These are phyloP conservation scores for Gnathonemus echidnorhynchus DNA, from an alignment of 2,113 vertebrate species.

Conservation along the genomic window DNA sequence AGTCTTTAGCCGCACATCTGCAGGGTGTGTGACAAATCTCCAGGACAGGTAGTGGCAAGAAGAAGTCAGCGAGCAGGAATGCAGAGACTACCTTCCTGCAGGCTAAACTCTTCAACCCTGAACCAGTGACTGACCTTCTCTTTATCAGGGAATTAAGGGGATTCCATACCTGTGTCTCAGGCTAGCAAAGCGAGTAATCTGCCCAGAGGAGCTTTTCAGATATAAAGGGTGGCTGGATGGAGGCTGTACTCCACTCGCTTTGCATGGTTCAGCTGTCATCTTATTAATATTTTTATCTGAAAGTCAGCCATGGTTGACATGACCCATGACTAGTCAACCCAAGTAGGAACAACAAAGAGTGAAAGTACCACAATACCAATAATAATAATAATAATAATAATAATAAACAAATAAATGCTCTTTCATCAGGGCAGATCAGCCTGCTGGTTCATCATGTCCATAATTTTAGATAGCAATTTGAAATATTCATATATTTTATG, in stretches of 20 bases:
- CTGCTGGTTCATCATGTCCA: neutral
- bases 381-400: no score
- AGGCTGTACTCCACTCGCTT: neutral
- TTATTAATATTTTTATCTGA: neutral
- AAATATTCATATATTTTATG: neutral
- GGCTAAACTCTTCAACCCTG: conserved; percentile 42
- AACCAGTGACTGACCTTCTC: conserved; percentile 36
- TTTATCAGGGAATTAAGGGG: conserved; percentile 25
- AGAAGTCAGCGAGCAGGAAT: neutral
- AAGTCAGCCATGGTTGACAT: neutral
- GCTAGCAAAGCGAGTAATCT: conserved; percentile 22
- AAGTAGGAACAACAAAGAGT: neutral
- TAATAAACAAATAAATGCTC: no score
- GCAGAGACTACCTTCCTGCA: conserved; percentile 19
- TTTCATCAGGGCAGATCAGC: neutral
- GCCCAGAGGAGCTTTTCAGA: conserved; percentile 23
- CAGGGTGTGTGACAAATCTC: neutral
- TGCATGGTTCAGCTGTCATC: neutral
- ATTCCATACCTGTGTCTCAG: conserved; percentile 19
- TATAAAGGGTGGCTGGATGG: neutral
- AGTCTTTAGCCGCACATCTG: neutral
- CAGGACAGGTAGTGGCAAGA: conserved; percentile 1
- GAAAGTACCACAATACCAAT: neutral
- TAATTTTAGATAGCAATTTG: neutral
- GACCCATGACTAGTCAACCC: neutral